Evolutionary conservation across 2,113 vertebrate genomes (phyloP).

Genomic region (Cepphus grylle): DNA sequence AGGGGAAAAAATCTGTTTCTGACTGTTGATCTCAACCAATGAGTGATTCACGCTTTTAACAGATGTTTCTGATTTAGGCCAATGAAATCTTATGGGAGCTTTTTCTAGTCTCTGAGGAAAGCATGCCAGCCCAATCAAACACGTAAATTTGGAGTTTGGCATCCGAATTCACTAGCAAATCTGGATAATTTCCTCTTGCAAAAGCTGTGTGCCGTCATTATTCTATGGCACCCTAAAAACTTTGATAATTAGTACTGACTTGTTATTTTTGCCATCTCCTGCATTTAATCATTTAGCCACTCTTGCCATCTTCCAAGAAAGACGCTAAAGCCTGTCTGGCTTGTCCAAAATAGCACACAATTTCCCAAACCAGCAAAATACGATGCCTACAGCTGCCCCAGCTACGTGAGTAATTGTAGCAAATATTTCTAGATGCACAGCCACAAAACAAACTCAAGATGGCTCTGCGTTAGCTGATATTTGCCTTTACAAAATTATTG

Average conservation of each 20-base stretch:
- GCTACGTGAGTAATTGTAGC: not conserved
- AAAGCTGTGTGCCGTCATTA: constrained; percentile 7
- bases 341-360: not conserved
- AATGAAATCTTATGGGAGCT: constrained; percentile 34
- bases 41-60: not conserved
- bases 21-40: not conserved
- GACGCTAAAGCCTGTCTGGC: not conserved
- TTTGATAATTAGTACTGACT: not conserved
- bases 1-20: not conserved
- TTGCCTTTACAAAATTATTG: not conserved
- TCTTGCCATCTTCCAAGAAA: not conserved
- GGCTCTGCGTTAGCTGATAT: not conserved
- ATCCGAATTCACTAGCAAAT: not conserved
- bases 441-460: constrained; percentile 8
- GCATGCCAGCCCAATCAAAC: not conserved
- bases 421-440: constrained; percentile 20
- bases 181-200: constrained; percentile 12
- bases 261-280: constrained; percentile 19
- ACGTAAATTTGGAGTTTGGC: not conserved
- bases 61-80: constrained; percentile 47
- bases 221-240: not conserved
- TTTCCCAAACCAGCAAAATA: not conserved
- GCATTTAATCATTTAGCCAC: not conserved
- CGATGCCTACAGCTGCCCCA: not conserved
- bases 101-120: constrained; percentile 1